phyloP scores from a whole-genome alignment of 2,888 invertebrate genomes.

The Ommatoiulus sabulosus region DNA sequence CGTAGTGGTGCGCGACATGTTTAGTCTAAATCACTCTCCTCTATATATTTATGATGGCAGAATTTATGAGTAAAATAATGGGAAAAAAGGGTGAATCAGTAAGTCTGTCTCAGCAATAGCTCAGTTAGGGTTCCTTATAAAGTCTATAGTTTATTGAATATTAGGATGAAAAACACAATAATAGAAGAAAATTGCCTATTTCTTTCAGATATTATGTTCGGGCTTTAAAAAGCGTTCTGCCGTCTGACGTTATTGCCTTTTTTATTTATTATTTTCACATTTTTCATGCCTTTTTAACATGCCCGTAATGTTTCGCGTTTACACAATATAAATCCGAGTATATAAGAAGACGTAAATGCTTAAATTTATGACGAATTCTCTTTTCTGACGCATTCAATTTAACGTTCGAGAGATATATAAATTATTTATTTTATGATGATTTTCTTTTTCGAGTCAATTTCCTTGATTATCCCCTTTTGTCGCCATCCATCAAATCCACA shows the following conservation, averaged over 20 bases:
- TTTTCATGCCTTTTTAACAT: neutral
- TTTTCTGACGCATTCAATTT: neutral
- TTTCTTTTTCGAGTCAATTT: constrained; percentile 26
- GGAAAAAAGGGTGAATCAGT: neutral
- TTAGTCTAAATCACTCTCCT: too few species aligned
- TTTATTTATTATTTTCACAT: constrained; percentile 36
- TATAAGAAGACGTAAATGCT: neutral
- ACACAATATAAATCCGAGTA: constrained; percentile 11
- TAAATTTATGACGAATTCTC: neutral
- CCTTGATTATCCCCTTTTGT: constrained; percentile 42
- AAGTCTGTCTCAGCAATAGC: neutral
- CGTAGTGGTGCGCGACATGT: too few species aligned
- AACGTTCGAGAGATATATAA: neutral
- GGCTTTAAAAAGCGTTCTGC: neutral
- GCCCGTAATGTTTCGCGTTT: neutral
- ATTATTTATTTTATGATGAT: constrained; percentile 37
- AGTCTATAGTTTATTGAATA: neutral
- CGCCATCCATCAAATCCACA: constrained; percentile 47
- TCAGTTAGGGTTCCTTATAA: neutral
- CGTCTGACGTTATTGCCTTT: neutral
- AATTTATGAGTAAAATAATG: neutral
- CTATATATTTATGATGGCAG: neutral
- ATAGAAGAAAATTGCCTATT: neutral
- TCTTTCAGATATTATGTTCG: neutral
- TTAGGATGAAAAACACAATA: neutral